Conservation (phyloP, 1,140 invertebrate species). For the Paraescarpia echinospica region DNA sequence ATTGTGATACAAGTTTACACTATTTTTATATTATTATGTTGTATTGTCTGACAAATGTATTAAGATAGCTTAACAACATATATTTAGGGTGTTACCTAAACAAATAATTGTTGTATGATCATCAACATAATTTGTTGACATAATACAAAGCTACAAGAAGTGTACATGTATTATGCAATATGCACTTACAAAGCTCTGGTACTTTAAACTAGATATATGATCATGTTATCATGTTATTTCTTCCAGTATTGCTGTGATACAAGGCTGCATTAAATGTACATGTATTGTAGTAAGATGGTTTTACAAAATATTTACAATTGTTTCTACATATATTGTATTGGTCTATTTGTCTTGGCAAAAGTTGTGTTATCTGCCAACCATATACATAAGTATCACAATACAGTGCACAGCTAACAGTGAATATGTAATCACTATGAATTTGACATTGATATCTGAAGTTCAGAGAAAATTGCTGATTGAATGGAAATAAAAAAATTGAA, state of each 20-base stretch:
- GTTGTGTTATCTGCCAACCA: neutral
- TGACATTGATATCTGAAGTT: neutral
- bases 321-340: neutral
- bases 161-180: constrained; percentile 1
- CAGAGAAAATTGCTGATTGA: neutral
- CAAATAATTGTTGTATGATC: too few relatives aligned
- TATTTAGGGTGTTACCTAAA: too few relatives aligned
- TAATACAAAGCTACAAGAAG: constrained; percentile 1
- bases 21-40: neutral
- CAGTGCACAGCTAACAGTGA: neutral
- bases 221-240: neutral
- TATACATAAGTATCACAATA: neutral
- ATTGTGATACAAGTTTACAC: neutral
- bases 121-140: too few relatives aligned
- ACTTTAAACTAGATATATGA: neutral
- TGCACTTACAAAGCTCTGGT: neutral
- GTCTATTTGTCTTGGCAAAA: too few relatives aligned
- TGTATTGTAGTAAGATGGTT: neutral
- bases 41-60: neutral
- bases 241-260: neutral
- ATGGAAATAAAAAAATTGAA: neutral
- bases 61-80: too few relatives aligned
- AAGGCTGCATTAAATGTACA: neutral
- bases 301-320: neutral
- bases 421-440: neutral